Percentiles rank a stretch among this genome's conserved stretches.
phyloP scores from a whole-genome alignment of 23 tunicate species.

The Ascidia mentula region DNA sequence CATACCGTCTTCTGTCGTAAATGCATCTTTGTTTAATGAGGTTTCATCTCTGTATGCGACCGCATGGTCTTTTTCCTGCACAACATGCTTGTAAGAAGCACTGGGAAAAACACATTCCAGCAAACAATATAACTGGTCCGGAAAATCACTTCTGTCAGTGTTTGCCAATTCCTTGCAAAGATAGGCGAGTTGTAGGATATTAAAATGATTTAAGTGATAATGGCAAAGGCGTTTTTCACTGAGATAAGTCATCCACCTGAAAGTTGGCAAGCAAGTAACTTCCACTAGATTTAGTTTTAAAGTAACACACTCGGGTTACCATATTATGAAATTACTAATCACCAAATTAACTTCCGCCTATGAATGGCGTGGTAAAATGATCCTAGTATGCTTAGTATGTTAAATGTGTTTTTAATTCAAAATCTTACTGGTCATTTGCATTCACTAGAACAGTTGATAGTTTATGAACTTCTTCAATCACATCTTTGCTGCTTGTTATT shows the following conservation, averaged over 20 bases:
- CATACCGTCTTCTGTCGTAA: background rate
- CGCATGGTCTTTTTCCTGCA: constrained; percentile 22
- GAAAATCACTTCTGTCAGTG: constrained; percentile 13
- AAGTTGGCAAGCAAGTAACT: background rate
- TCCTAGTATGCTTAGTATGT: too few relatives aligned
- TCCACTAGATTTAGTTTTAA: too few relatives aligned
- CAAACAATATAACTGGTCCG: constrained; percentile 45
- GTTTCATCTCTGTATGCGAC: too few relatives aligned
- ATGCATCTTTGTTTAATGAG: too few relatives aligned
- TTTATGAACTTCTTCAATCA: constrained; percentile 22
- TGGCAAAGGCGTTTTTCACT: constrained; percentile 13
- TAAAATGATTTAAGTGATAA: constrained; percentile 53
- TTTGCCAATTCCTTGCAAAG: constrained; percentile 48
- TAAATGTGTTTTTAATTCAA: background rate
- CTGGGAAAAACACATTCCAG: constrained; percentile 13
- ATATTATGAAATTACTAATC: too few relatives aligned
- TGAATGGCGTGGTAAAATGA: too few relatives aligned
- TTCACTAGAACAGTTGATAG: constrained; percentile 26
- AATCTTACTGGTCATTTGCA: constrained; percentile 28
- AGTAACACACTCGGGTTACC: too few relatives aligned
- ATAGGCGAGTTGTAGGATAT: constrained; percentile 50
- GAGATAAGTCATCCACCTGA: constrained; percentile 44
- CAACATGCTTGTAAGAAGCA: background rate
- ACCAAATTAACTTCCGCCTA: too few relatives aligned
- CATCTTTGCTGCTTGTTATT: constrained; percentile 17